Evolutionary conservation across 2,888 invertebrate species (phyloP), one percentile per base, ranked within the genome.

Genomic region (Parochlus steinenii): DNA sequence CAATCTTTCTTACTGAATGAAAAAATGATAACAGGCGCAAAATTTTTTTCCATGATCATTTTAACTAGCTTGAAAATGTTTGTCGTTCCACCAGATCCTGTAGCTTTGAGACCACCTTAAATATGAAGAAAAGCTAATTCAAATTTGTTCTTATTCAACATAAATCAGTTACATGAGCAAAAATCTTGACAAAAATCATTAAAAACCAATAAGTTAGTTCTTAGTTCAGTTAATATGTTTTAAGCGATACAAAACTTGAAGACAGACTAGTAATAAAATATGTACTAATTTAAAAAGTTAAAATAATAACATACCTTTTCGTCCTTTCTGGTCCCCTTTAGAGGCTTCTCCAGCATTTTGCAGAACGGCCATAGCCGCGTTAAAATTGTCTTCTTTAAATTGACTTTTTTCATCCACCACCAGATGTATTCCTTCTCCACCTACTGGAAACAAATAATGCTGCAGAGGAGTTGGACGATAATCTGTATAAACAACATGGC

Each of bases 1-100:
- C 98, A 99, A 46, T 98, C 97, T 53, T 93, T 97, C 53, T 95
- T 92, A 50, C 93, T 93, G 58, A 99, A 99, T 52, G 95, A 95
- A 65, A 99, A 99, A 38, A 95, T 87, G 45, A 99, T 98, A 4
- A 95, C 93, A 0, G 98, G 98, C 0, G 95, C 89, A 56, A 97
- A 89, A 55, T 89, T 90, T 16, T 90, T 67, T 52, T 98, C 95
- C 87, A 95, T 92, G 25, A 98, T 89, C 86, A 98, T 95, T 58
- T 95, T 92, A 14, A 98, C 85, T 41, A 99, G 87, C 63, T 95
- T 97, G 52, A 87, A 90, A 46, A 93, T 92, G 51, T 89, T 90
- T 0, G 86, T 75, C 45, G 74, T 70, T 2, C 69, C 69, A 3
- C 68, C 69, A 0, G 65, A 55, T 47, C 70, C 69, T 46, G 67